Conservation (phyloP, 2,888 invertebrate species). For the Petrolisthes manimaculis region DNA sequence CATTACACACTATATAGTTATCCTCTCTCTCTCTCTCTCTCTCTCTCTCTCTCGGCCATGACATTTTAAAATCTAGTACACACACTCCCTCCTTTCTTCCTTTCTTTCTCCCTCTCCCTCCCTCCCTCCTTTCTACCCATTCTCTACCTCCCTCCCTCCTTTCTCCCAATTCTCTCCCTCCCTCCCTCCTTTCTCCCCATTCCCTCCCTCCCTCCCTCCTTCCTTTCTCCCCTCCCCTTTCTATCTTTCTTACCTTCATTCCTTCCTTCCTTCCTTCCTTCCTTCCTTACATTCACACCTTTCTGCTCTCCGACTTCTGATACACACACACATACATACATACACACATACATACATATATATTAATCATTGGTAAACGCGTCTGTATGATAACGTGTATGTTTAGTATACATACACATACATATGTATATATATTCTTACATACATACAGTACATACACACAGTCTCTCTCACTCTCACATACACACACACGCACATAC, state of each 20-base stretch:
- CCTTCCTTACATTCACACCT: neutral
- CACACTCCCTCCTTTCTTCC: neutral
- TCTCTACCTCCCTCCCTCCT: neutral
- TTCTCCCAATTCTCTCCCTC: neutral
- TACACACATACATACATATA: neutral
- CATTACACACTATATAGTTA: no score
- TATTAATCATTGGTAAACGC: no score
- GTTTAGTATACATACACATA: constrained; percentile 4
- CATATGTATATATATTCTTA: neutral
- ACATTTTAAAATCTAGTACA: neutral
- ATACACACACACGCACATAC: neutral
- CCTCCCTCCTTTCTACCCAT: neutral
- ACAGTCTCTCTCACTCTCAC: constrained; percentile 19
- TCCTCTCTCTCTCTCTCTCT: no score
- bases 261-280: neutral
- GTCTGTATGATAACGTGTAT: no score
- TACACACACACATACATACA: neutral
- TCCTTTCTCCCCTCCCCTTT: neutral
- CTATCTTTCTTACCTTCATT: neutral
- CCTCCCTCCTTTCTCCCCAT: neutral
- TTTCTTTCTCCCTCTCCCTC: neutral
- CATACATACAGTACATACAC: constrained; percentile 21
- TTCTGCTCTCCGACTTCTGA: no score
- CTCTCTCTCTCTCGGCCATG: neutral
- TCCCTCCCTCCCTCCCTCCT: neutral